Evolutionary conservation across 92 coral and sea anemone genomes (phyloP).

Genomic region (Hydrozoanthus gracilis): DNA sequence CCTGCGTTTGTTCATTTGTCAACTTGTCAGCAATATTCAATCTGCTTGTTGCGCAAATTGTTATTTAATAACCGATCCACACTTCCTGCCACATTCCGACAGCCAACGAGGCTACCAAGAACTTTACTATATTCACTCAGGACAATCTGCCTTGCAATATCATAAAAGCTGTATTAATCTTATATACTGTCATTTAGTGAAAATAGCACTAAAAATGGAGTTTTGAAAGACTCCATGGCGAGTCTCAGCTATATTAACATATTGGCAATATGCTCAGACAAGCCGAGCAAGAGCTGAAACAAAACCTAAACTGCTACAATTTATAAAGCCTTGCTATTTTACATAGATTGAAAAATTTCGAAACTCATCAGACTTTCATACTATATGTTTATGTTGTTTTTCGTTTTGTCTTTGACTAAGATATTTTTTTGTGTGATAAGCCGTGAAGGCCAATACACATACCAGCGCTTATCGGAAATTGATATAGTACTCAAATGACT

Average conservation of each 20-base stretch:
- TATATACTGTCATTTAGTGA: not conserved
- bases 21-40: too few species aligned
- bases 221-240: not conserved
- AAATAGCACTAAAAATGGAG: not conserved
- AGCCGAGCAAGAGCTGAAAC: not conserved
- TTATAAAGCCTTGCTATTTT: not conserved
- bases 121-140: too few species aligned
- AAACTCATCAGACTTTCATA: not conserved
- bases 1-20: too few species aligned
- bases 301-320: not conserved
- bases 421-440: too few species aligned
- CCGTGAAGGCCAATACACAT: too few species aligned
- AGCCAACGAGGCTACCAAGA: too few species aligned
- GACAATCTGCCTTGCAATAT: not conserved
- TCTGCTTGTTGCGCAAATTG: too few species aligned
- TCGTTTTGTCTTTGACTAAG: too few species aligned
- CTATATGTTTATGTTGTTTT: not conserved
- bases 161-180: not conserved
- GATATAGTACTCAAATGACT: too few species aligned
- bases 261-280: not conserved
- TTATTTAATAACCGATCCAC: too few species aligned
- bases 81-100: too few species aligned
- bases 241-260: not conserved
- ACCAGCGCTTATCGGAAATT: too few species aligned
- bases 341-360: not conserved